A percentile compares a stretch with the other conserved stretches of the same genome.
phyloP scores from a whole-genome alignment of 2,888 invertebrate genomes.

The Cryptus viduatorius region DNA sequence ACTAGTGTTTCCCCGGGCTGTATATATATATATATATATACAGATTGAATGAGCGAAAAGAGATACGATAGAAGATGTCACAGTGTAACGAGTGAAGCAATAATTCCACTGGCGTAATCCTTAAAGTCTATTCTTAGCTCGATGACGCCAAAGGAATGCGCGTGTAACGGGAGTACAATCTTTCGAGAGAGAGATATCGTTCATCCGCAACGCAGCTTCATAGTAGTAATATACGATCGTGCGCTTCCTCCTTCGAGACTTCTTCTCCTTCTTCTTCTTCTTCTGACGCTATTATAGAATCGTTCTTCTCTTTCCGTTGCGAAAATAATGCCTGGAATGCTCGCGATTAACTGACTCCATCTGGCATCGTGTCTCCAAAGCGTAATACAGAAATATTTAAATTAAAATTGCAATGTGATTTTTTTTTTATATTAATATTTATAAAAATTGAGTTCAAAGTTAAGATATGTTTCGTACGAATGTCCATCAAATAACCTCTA shows the following conservation, averaged over 20 bases:
- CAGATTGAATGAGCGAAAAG: constrained; percentile 3
- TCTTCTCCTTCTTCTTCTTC: constrained; percentile 31
- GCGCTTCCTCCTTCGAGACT: constrained; percentile 40
- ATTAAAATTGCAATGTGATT: background rate
- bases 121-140: constrained; percentile 72
- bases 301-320: constrained; percentile 20
- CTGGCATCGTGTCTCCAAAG: background rate
- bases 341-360: constrained; percentile 11
- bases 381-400: background rate
- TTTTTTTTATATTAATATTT: background rate
- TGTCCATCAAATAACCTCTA: no score
- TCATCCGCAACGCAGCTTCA: constrained; percentile 55
- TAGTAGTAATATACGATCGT: constrained; percentile 47
- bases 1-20: no score
- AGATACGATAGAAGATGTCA: constrained; percentile 32
- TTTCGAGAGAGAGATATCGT: constrained; percentile 42
- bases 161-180: constrained; percentile 70
- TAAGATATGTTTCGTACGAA: background rate
- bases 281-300: constrained; percentile 39
- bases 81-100: constrained; percentile 64
- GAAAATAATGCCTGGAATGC: constrained; percentile 42
- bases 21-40: constrained; percentile 25
- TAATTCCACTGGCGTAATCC: constrained; percentile 70
- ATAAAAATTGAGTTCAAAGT: background rate
- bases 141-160: constrained; percentile 75